phyloP scores from a whole-genome alignment of 2,888 invertebrate species.

The Ornithoptera priamus region DNA sequence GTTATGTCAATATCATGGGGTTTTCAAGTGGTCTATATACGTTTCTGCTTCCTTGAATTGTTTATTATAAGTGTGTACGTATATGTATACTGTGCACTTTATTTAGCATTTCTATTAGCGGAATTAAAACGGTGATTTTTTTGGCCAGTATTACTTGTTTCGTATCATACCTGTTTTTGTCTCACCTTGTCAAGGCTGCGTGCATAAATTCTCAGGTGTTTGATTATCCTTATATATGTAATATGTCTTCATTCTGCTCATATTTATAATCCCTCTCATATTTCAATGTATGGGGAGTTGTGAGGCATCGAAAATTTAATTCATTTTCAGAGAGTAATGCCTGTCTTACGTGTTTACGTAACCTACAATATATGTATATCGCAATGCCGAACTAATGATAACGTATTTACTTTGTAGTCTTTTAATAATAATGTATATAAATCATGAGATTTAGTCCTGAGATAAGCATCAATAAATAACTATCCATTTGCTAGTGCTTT shows the following conservation, averaged over 20 bases:
- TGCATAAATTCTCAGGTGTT: conserved; percentile 39
- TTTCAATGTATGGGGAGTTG: conserved; percentile 8
- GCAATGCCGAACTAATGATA: not conserved
- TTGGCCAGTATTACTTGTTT: conserved; percentile 29
- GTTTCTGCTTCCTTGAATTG: not conserved
- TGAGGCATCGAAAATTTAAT: conserved; percentile 2
- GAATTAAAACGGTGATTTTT: conserved; percentile 4
- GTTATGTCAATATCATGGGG: too few relatives aligned
- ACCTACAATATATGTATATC: too few relatives aligned
- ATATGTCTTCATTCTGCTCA: conserved; percentile 29
- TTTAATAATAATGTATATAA: too few relatives aligned
- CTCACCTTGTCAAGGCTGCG: conserved; percentile 46
- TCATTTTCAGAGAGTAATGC: conserved; percentile 2
- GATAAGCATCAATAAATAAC: too few relatives aligned
- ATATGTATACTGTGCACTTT: conserved; percentile 4
- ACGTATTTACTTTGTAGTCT: too few relatives aligned
- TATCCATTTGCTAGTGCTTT: too few relatives aligned
- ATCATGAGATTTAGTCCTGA: too few relatives aligned
- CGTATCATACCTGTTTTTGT: conserved; percentile 37
- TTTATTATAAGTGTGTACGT: not conserved
- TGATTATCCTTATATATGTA: conserved; percentile 24
- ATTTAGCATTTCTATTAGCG: not conserved
- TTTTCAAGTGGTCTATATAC: too few relatives aligned
- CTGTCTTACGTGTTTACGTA: not conserved
- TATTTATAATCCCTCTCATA: conserved; percentile 29